Evolutionary conservation across 37 sponge, comb jelly and placozoan genomes (phyloP), one percentile per base, ranked within the genome.

Genomic region (Diacarnus erythraeanus): DNA sequence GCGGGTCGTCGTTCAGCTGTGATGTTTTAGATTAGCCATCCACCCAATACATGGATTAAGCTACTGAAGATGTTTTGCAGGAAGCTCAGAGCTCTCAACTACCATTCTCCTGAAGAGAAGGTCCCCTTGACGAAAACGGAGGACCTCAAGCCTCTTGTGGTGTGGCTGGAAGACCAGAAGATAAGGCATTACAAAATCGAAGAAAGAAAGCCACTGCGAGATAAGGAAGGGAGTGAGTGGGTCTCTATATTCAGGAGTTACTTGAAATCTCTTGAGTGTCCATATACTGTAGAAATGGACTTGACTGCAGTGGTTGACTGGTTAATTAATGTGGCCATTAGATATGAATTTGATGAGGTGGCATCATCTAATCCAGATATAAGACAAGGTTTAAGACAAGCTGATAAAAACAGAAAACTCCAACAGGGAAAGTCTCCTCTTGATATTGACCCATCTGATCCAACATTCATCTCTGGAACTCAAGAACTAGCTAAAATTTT

Each of bases 91-190:
- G 86, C 93, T 2, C 80, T 95, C n/a, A 87, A 84, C 43, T 91
- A 91, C 63, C 89, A 84, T 47, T 63, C 80, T 70, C 70, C 86
- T 8, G 33, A 65, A 34, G 82, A 79, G 27, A 65, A 61, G 51
- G 42, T 90, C 9, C 26, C 75, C 29, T 54, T 90, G 20, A 27
- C 57, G 1, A 83, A 91, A 23, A 69, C 86, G 1, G 80, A 83
- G 9, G 85, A 89, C 56, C 65, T 98, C 2, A 84, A 84, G 51
- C 74, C 84, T 27, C 82, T 98, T 10, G 88, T 96, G 22, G 65
- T 86, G 2, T 98, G 99, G 99, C 79, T 98, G 38, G 99, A 98
- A 44, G 92, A 96, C 65, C 90, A 94, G 72, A 98, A 96, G 72
- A 94, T 98, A 27, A 77, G 99, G 56, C 72, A 75, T 81, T 94